Evolutionary conservation across 2,888 invertebrate genomes (phyloP), one percentile per base, ranked within the genome.

Genomic region (Aethes cnicana): DNA sequence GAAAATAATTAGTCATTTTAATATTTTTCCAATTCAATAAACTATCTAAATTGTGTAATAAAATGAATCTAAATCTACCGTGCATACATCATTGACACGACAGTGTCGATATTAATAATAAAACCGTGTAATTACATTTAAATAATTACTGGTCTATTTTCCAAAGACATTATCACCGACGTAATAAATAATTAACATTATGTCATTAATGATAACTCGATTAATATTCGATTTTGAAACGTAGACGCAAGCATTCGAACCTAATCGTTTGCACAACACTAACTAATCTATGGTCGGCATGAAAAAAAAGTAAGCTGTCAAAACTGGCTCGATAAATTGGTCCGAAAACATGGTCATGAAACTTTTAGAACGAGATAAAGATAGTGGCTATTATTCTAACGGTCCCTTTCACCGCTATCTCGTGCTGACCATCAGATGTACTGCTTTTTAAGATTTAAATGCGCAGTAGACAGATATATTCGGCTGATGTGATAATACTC

Each of bases 321-420:
- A 70, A 72, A 69, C 65, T 62, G 58, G 66, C 65, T 64, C 64
- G 54, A 68, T 70, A 74, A 72, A 74, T 74, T 73, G 72, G 65
- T 74, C 66, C 65, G 68, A 66, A 74, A 70, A 69, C 66, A 69
- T 72, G 69, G 30, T 47, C 41, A 41, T 33, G 53, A 44, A 26
- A 21, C 36, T 52, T 50, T 53, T 46, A 58, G 49, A 75, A 77
- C 73, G 75, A 77, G 77, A 68, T 74, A 77, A 77, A 75, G 74
- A 71, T 73, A 79, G 75, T 63, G 80, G 79, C 83, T 76, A 84
- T 86, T 81, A 84, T 74, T 73, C 64, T 88, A 88, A 87, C 87
- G 86, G 87, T 81, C 66, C 85, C 87, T 88, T 88, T 89, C 88
- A 88, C 87, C 87, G 82, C 81, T 87, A 88, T 89, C 89, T 81